Base-by-base conservation (phyloP, 1,140 invertebrate genomes). In the Drosophila rufa region DNA sequence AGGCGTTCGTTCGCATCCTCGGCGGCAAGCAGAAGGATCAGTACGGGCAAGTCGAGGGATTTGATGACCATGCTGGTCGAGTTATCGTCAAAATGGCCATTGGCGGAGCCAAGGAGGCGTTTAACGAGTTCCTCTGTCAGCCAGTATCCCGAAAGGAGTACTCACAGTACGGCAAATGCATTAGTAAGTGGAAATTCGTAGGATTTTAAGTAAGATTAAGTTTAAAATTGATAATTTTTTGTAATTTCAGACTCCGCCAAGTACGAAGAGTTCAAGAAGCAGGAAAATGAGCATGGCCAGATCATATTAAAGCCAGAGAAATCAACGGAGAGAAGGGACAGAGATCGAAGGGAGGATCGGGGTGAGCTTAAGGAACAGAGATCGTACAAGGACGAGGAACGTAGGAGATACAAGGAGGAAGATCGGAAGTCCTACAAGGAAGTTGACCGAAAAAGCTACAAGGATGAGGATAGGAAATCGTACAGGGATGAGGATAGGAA, bases 41-140 rank as follows among this genome's bases (percentile, higher is more conserved):
- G 57, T 98, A 98, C 94, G 97, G 97, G 57, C 95, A 96, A 95
- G 94, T 98, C 19, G 95, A 97, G 86, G 96, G 97, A 30, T 95
- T 98, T 70, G 97, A 98, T 93, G 97, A 98, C 82, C 96, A 97
- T 79, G 96, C 96, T 67, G 96, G 96, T 1, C 94, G 97, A 65
- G 94, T 97, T 11, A 95, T 97, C 86, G 94, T 98, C 0, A 97
- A 97, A 94, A 94, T 98, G 71, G 94, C 96, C 19, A 93, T 97
- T 2, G 95, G 95, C 62, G 95, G 95, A 51, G 93, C 95, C 86
- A 95, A 94, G 19, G 94, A 96, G 43, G 96, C 95, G 33, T 92
- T 98, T 12, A 96, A 95, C 92, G 97, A 98, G 93, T 96, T 95
- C 77, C 94, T 95, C 91, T 94, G 98, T 67, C 94, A 95, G 81